phyloP scores from a whole-genome alignment of 2,113 vertebrate species.

The Petrocephalus microphthalmus region DNA sequence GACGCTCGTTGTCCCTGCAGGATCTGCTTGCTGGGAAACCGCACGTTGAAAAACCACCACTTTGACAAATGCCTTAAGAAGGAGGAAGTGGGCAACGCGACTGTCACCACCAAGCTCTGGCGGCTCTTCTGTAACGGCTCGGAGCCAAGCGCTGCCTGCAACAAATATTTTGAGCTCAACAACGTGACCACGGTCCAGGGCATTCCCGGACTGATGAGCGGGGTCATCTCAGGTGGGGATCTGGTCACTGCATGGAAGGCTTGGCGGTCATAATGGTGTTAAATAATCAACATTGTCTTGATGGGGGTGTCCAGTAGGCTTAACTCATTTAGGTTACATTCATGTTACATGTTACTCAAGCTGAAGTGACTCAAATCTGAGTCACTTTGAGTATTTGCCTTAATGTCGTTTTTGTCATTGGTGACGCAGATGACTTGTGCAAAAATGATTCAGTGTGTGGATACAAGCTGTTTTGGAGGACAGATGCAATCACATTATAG shows the following conservation, averaged over 20 bases:
- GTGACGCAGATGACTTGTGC: neutral
- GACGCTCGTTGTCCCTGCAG: conserved; percentile 44
- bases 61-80: conserved; percentile 77
- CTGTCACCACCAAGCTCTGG: conserved; percentile 71
- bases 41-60: conserved; percentile 68
- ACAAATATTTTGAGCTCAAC: conserved; percentile 76
- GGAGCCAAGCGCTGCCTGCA: conserved; percentile 63
- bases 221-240: conserved; percentile 67
- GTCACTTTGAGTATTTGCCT: neutral
- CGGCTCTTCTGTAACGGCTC: conserved; percentile 69
- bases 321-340: neutral
- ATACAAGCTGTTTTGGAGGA: neutral
- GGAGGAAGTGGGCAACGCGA: conserved; percentile 53
- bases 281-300: neutral
- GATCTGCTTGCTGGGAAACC: conserved; percentile 87
- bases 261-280: neutral
- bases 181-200: conserved; percentile 78
- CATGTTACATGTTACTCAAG: neutral
- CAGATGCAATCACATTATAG: neutral
- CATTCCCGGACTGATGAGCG: conserved; percentile 81
- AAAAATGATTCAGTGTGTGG: neutral
- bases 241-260: neutral
- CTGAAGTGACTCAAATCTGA: neutral
- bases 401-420: neutral
- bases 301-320: too few species aligned